Percentiles rank a stretch among this genome's conserved stretches.
Evolutionary conservation across 2,113 vertebrate genomes (phyloP).

Genomic region (Malurus alboscapulatus): DNA sequence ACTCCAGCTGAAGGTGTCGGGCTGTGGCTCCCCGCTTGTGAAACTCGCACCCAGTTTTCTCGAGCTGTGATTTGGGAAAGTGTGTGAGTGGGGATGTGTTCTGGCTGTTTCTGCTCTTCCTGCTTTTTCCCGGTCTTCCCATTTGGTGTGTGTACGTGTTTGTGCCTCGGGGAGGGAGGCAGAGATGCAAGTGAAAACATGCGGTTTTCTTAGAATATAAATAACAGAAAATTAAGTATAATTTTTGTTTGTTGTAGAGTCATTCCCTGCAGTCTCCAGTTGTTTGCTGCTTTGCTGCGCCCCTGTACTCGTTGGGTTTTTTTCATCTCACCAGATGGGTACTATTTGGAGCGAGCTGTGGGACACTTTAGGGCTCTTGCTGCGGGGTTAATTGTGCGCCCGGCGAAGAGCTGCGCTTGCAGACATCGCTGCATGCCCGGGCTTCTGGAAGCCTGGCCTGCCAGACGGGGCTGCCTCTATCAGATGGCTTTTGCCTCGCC

Average conservation of each 20-base stretch:
- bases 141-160: background rate
- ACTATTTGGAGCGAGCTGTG: background rate
- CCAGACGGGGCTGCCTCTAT: background rate
- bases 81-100: background rate
- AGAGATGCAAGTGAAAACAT: constrained; percentile 19
- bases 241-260: background rate
- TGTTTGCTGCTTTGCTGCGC: background rate
- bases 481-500: background rate
- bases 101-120: background rate
- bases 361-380: background rate
- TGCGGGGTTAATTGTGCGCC: background rate
- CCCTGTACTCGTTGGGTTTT: background rate
- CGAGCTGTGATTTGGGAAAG: background rate
- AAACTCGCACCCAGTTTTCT: background rate
- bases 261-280: constrained; percentile 4
- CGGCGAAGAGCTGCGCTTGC: background rate
- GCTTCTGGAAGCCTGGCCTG: constrained; percentile 1
- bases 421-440: background rate
- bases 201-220: constrained; percentile 8
- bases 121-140: background rate
- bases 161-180: constrained; percentile 7
- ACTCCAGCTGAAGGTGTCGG: background rate
- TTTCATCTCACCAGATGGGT: background rate
- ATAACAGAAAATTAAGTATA: constrained; percentile 12
- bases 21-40: background rate